phyloP scores from a whole-genome alignment of 2,888 invertebrate genomes.

The Byasa hedistus region DNA sequence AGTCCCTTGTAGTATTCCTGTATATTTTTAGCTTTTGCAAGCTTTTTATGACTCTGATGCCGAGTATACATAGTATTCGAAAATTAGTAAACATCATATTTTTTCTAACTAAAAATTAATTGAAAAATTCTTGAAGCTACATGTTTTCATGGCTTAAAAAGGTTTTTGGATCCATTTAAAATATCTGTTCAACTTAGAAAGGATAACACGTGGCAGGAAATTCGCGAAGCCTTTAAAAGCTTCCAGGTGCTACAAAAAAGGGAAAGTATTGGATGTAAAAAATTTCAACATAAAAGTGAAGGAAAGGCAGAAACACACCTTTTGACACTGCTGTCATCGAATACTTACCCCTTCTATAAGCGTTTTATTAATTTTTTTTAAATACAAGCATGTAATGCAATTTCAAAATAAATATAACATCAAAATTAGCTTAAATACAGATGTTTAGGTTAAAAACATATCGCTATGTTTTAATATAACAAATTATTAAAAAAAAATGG shows the following conservation, averaged over 20 bases:
- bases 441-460: too few species aligned
- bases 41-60: too few species aligned
- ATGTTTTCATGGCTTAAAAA: not conserved
- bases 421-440: too few species aligned
- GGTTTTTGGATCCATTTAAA: not conserved
- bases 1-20: not conserved
- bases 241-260: slow-evolving; percentile 60
- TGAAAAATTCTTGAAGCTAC: not conserved
- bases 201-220: slow-evolving; percentile 61
- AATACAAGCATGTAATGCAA: too few species aligned
- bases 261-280: slow-evolving; percentile 69
- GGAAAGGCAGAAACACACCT: slow-evolving; percentile 54
- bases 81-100: too few species aligned
- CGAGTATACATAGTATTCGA: too few species aligned
- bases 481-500: too few species aligned
- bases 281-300: slow-evolving; percentile 56
- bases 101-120: not conserved
- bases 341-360: slow-evolving; percentile 50
- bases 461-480: too few species aligned
- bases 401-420: too few species aligned
- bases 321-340: slow-evolving; percentile 47
- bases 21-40: too few species aligned
- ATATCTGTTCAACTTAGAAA: slow-evolving; percentile 16
- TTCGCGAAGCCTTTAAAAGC: slow-evolving; percentile 69
- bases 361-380: not conserved